A percentile compares a stretch with the other conserved stretches of the same genome.
Evolutionary conservation across 2,113 vertebrate genomes (phyloP).

Genomic region (Nerophis ophidion): DNA sequence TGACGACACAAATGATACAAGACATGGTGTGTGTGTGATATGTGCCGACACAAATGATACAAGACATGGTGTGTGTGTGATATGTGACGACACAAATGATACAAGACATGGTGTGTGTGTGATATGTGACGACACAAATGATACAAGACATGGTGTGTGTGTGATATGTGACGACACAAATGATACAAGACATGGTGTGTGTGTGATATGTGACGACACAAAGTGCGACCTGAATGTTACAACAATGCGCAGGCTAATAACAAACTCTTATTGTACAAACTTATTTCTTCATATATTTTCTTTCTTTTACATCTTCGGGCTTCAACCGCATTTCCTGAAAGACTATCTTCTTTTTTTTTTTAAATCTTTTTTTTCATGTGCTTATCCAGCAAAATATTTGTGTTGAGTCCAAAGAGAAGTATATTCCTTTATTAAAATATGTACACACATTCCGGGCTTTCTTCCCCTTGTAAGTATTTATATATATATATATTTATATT

Average conservation of each 20-base stretch:
- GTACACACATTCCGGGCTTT: conserved; percentile 69
- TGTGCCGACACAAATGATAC: not conserved
- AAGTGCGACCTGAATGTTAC: conserved; percentile 6
- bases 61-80: no score
- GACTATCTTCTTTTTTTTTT: conserved; percentile 44
- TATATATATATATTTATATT: not conserved
- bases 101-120: no score
- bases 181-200: no score
- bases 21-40: no score
- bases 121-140: conserved; percentile 2
- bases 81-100: conserved; percentile 1
- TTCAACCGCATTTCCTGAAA: conserved; percentile 19
- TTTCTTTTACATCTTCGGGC: conserved; percentile 1
- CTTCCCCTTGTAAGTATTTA: conserved; percentile 58
- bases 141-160: no score
- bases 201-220: conserved; percentile 2
- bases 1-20: not conserved
- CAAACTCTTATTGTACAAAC: conserved; percentile 12
- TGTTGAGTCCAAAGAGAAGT: conserved; percentile 58
- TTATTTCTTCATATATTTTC: conserved; percentile 8
- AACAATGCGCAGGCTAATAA: conserved; percentile 5
- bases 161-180: conserved; percentile 2
- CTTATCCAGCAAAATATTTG: conserved; percentile 72
- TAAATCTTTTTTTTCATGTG: conserved; percentile 55
- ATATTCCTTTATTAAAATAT: conserved; percentile 70